These are phyloP conservation scores for Ichneumoninae sp. DNA, from an alignment of 2,888 invertebrate species.

Conservation along the genomic window DNA sequence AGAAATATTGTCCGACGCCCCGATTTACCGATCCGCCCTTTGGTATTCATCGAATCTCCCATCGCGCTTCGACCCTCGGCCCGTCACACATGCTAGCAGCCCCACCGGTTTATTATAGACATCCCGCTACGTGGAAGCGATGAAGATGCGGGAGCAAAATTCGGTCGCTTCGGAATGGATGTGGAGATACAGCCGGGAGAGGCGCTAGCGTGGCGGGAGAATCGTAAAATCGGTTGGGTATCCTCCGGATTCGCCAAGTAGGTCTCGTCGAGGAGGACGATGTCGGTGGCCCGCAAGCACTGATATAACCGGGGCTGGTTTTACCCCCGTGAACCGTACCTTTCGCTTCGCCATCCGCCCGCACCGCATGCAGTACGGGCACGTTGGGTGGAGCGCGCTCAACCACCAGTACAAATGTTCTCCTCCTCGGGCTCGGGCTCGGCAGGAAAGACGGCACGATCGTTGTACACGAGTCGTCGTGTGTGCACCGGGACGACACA, in stretches of 20 bases:
- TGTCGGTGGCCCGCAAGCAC: conserved; percentile 11
- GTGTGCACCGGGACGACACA: background rate
- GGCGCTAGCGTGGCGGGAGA: background rate
- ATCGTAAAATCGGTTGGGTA: conserved; percentile 21
- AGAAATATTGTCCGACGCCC: too few species aligned
- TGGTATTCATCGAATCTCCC: too few species aligned
- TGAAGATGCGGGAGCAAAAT: background rate
- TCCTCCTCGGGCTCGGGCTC: background rate
- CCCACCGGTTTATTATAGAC: too few species aligned
- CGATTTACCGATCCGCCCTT: too few species aligned
- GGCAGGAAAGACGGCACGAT: conserved; percentile 1
- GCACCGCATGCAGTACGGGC: background rate
- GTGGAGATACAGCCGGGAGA: background rate
- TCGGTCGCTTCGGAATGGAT: background rate
- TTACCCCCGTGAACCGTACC: background rate
- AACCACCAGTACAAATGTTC: background rate
- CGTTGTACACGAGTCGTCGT: background rate
- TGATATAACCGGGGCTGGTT: background rate
- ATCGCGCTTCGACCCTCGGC: too few species aligned
- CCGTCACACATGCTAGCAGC: too few species aligned
- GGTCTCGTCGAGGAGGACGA: conserved; percentile 2
- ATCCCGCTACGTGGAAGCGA: background rate
- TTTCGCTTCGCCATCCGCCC: background rate
- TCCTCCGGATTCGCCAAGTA: background rate
- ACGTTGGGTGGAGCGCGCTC: background rate